Evolutionary conservation across 2,888 invertebrate genomes (phyloP).

Genomic region (Apeira syringaria): DNA sequence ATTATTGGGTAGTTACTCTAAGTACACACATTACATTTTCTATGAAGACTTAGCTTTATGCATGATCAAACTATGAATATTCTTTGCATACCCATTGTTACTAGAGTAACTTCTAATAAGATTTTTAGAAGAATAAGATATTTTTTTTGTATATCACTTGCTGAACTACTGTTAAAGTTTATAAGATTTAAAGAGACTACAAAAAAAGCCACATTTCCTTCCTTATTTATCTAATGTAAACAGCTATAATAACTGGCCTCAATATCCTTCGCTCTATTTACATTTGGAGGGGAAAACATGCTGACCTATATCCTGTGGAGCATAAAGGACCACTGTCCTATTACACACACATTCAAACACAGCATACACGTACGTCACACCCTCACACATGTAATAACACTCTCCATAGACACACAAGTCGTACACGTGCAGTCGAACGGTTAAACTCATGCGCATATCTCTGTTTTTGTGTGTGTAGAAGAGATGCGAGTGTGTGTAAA

Average conservation of each 20-base stretch:
- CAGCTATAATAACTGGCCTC: constrained; percentile 10
- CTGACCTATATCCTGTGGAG: constrained; percentile 67
- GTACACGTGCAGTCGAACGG: neutral
- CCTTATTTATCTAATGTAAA: constrained; percentile 24
- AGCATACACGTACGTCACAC: neutral
- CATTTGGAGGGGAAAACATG: constrained; percentile 59
- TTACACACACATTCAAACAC: constrained; percentile 4
- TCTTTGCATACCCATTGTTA: no score
- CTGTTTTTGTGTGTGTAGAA: constrained; percentile 11
- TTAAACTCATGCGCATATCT: neutral
- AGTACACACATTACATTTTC: no score
- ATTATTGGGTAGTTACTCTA: no score
- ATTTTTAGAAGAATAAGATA: no score
- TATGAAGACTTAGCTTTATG: no score
- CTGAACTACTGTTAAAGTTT: no score
- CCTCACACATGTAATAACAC: neutral
- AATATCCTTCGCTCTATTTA: constrained; percentile 53
- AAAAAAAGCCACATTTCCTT: neutral
- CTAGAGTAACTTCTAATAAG: no score
- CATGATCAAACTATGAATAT: no score
- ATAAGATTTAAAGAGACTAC: no score
- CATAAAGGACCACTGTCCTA: constrained; percentile 64
- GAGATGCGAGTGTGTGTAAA: neutral
- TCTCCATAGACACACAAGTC: neutral
- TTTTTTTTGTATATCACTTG: no score